phyloP scores from a whole-genome alignment of 2,797 vertebrate species.

The Thaleichthys pacificus region DNA sequence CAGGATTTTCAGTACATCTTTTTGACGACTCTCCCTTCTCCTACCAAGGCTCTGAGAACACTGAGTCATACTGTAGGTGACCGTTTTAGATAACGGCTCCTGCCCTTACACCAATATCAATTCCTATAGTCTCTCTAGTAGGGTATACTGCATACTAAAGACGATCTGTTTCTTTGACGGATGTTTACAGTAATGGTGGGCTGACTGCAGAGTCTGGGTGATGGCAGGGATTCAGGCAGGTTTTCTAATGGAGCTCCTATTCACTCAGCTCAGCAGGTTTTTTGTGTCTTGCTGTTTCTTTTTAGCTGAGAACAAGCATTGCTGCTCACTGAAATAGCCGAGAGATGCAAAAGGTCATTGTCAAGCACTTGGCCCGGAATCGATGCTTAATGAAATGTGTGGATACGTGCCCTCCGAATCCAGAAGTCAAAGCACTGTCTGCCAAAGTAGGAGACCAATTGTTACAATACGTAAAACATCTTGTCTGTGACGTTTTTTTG shows the following conservation, averaged over 20 bases:
- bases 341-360: constrained; percentile 45
- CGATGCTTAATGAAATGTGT: constrained; percentile 29
- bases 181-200: not conserved
- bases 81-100: constrained; percentile 41
- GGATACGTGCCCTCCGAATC: constrained; percentile 11
- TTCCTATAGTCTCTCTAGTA: no score
- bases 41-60: constrained; percentile 37
- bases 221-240: constrained; percentile 13
- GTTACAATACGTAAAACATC: not conserved
- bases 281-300: constrained; percentile 27
- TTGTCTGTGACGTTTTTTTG: no score
- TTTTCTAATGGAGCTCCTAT: constrained; percentile 53
- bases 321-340: constrained; percentile 33
- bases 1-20: constrained; percentile 22
- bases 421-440: constrained; percentile 17
- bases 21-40: constrained; percentile 38
- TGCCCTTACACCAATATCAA: no score
- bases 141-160: not conserved
- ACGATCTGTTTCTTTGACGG: not conserved
- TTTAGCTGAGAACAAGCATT: constrained; percentile 44
- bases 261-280: constrained; percentile 48
- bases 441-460: not conserved
- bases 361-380: constrained; percentile 36
- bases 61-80: constrained; percentile 31
- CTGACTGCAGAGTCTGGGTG: constrained; percentile 17